Base-by-base conservation (phyloP, 1,140 invertebrate genomes). In the Phocides pigmalion region DNA sequence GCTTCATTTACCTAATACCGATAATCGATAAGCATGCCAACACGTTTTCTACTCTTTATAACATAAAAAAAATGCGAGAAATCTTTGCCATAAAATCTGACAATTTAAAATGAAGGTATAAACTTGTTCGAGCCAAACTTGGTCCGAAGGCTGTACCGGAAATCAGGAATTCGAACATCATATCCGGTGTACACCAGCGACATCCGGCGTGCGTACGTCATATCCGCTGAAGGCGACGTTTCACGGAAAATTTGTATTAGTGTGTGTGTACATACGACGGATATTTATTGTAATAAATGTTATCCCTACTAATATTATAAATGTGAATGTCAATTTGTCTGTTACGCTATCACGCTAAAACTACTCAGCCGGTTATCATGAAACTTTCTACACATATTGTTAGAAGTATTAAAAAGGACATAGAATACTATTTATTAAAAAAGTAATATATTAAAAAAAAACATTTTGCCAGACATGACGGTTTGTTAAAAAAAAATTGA, bases 161-260 rank as follows among this genome's bases (percentile, higher is more conserved):
- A 81, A 85, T 88, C 82, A 76, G 76, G 72, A 82, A 84, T 84
- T 86, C 74, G 78, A 77, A 76, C 82, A 72, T 86, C 81, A 88
- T 88, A 83, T 88, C 85, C 85, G 79, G 70, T 74, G 73, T 78
- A 78, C 78, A 79, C 80, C 77, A 74, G 73, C 66, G 69, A 73
- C 77, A 79, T 87, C 84, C 84, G 81, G 64, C 49, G 58, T 64
- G 66, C 65, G 70, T 74, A 70, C 70, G 66, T 81, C 65, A 67
- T 79, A 66, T 84, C 80, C 81, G 82, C 20, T 42, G n/a, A 2
- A 25, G 20, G 20, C 66, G 14, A n/a, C 50, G 41, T 42, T 20
- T 47, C 9, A n/a, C n/a, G n/a, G n/a, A n/a, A n/a, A 47, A 12
- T 28, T 8, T 11, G 3, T 35, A 35, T 35, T n/a, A 2, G n/a